Evolutionary conservation across 2,113 vertebrate genomes (phyloP).

Genomic region (Irena cyanogastra): DNA sequence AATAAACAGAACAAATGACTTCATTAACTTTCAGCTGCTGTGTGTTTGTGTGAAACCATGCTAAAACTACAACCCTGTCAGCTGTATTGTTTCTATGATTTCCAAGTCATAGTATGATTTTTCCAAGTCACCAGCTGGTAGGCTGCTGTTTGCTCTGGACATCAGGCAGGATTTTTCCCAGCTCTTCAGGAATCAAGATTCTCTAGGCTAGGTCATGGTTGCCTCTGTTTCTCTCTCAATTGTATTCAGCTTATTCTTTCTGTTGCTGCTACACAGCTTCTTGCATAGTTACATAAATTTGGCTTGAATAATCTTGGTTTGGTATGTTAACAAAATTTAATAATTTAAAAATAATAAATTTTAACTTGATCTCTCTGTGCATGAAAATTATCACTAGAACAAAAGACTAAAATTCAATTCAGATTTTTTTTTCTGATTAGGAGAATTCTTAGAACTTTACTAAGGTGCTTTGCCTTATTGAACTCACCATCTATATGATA

Average conservation of each 20-base stretch:
- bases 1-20: background rate
- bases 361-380: background rate
- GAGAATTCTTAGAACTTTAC: background rate
- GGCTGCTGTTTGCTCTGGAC: background rate
- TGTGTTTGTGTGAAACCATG: background rate
- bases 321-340: background rate
- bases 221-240: background rate
- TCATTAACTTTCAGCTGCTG: background rate
- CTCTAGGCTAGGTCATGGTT: background rate
- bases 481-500: background rate
- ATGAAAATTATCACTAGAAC: background rate
- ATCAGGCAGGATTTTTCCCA: background rate
- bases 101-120: background rate
- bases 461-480: background rate
- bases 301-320: background rate
- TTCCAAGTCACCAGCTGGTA: background rate
- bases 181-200: background rate
- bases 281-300: background rate
- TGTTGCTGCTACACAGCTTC: background rate
- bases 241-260: background rate
- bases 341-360: background rate
- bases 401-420: background rate
- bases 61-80: background rate
- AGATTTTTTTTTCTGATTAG: background rate
- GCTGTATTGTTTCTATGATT: background rate